Evolutionary conservation across 2,888 invertebrate species (phyloP).

Genomic region (Euplagia quadripunctaria): DNA sequence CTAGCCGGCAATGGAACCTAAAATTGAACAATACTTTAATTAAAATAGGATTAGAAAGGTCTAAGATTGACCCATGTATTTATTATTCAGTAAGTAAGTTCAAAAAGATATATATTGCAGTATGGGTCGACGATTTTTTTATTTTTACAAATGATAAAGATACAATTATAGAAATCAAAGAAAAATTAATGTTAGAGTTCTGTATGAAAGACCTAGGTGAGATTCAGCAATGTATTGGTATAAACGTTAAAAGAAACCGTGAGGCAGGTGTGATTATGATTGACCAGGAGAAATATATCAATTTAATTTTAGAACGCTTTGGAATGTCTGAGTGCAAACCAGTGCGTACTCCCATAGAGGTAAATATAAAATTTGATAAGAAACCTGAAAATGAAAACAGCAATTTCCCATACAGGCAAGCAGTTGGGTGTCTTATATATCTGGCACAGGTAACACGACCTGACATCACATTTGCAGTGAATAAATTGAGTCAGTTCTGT

Average conservation of each 20-base stretch:
- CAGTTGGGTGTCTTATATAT: conserved; percentile 45
- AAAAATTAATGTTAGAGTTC: conserved; percentile 12
- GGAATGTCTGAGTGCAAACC: conserved; percentile 43
- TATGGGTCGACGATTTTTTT: conserved; percentile 38
- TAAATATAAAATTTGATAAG: conserved; percentile 37
- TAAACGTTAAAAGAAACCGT: conserved; percentile 23
- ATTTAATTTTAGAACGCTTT: conserved; percentile 35
- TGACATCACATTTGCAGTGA: conserved; percentile 48
- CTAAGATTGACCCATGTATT: conserved; percentile 13
- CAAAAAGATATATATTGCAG: conserved; percentile 28
- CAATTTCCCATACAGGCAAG: conserved; percentile 39
- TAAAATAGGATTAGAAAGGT: conserved; percentile 1
- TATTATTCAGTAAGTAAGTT: conserved; percentile 24
- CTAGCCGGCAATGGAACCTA: conserved; percentile 30
- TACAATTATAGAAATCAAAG: no score
- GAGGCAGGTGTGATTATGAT: conserved; percentile 18
- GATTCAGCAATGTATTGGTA: conserved; percentile 27
- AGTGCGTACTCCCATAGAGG: conserved; percentile 43
- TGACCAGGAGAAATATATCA: conserved; percentile 47
- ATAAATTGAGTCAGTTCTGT: conserved; percentile 38
- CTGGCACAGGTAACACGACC: conserved; percentile 44
- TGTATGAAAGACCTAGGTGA: conserved; percentile 28
- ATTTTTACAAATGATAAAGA: no score
- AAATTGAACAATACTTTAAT: not conserved
- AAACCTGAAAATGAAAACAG: conserved; percentile 25